Base-by-base conservation (phyloP, 2,888 invertebrate species). In the Buathra laborator region DNA sequence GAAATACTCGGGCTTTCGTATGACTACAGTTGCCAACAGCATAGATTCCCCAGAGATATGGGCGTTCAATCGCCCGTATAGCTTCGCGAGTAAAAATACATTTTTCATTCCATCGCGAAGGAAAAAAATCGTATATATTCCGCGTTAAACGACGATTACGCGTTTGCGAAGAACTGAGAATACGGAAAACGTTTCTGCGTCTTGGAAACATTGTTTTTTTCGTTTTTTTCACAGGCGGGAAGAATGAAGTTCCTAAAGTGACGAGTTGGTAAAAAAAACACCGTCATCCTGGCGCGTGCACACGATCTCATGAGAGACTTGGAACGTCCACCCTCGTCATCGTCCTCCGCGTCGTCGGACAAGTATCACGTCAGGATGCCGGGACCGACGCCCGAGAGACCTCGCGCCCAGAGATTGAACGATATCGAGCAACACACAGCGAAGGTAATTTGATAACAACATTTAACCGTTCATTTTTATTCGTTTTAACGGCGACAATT, bases 321-420 rank as follows among this genome's bases (percentile, higher is more conserved):
- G 92, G 91, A 89, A 92, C 93, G 86, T 91, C 91, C 87, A 62
- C 80, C 85, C 76, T 85, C 85, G 82, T 82, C 85, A 19, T 72
- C 85, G 82, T 91, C 89, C 37, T 93, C 91, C 10, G 90, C 91
- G 84, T 92, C 92, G 86, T 92, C 92, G 87, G 91, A 83, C 85
- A 85, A 85, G 72, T 85, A 85, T 68, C 85, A 85, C 85, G 76
- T 68, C 59, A 93, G 91, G 89, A 94, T 94, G 93, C 92, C 93
- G 85, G 94, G 94, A 88, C 92, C 93, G 83, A 90, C 90, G 81
- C 90, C 92, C 84, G 94, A 93, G 72, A 92, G 93, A 88, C 93
- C 93, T 84, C 93, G 93, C 76, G 93, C 93, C 51, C 93, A 93
- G 84, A 91, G 92, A 86, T 92, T 93, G 81, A 94, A 90, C 84